Evolutionary conservation across 1,140 invertebrate genomes (phyloP).

Genomic region (Heliconius hewitsoni): DNA sequence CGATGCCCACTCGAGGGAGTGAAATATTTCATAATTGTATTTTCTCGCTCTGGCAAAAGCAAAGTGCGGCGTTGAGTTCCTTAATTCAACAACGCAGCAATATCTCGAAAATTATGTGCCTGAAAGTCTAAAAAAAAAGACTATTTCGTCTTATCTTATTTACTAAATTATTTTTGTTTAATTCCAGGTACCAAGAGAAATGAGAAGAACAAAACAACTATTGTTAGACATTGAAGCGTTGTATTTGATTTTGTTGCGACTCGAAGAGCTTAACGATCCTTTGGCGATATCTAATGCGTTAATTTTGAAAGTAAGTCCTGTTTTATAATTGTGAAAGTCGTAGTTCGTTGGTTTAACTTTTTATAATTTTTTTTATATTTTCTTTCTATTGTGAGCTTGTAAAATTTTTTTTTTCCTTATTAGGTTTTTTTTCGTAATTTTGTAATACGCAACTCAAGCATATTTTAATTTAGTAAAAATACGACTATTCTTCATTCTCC

Average conservation of each 20-base stretch:
- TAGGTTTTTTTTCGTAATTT: too few species aligned
- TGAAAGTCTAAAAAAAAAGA: too few species aligned
- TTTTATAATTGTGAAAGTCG: not conserved
- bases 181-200: slow-evolving; percentile 64
- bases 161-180: not conserved
- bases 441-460: too few species aligned
- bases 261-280: slow-evolving; percentile 88
- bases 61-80: not conserved
- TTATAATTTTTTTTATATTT: not conserved
- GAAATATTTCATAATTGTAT: too few species aligned
- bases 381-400: not conserved
- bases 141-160: too few species aligned
- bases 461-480: too few species aligned
- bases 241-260: slow-evolving; percentile 85
- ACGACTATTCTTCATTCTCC: too few species aligned
- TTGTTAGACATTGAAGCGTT: slow-evolving; percentile 91
- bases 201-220: slow-evolving; percentile 86
- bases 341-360: not conserved
- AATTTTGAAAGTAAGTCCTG: slow-evolving; percentile 78
- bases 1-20: not conserved
- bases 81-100: too few species aligned
- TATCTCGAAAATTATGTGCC: too few species aligned
- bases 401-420: not conserved
- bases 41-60: not conserved
- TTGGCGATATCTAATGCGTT: slow-evolving; percentile 85